Evolutionary conservation across 2,888 invertebrate genomes (phyloP), one percentile per base, ranked within the genome.

Genomic region (Chirona hameri): DNA sequence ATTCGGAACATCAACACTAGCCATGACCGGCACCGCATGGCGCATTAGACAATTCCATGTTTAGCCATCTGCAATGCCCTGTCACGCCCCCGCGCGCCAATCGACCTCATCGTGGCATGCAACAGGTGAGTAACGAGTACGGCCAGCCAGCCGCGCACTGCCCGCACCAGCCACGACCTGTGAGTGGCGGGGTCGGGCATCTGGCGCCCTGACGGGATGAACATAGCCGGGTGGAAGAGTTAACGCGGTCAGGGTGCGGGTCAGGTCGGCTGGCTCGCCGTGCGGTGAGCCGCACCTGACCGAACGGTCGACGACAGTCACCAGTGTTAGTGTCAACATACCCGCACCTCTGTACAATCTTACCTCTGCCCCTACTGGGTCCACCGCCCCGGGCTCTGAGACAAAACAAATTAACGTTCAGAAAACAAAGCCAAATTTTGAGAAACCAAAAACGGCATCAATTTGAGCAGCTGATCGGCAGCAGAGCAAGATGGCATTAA

Each of bases 71-170:
- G 52, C 52, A 18, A 12, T 18, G 18, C 52, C 3, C 18, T 18
- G 18, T 52, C 52, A 52, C 52, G 52, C 52, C 52, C 52, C 52
- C 52, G 52, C 60, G 12, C n/a, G 60, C 60, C n/a, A 2, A 0
- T 14, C 29, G 29, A 29, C 4, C n/a, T n/a, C 7, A 69, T 9
- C n/a, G 24, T 12, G 29, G 18, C 69, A 69, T 69, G 69, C 69
- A 29, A 15, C 29, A 29, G 29, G 69, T 69, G 69, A 69, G 52
- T 52, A 52, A 18, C 18, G 18, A 18, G 5, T 52, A 18, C 52
- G 52, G 52, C 52, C 7, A 52, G 52, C 97, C 89, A 94, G 95
- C 88, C 94, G 95, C 85, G 92, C 93, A 86, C 94, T 94, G 80
- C 94, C 93, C 91, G 91, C 91, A 85, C 86, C 27, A 24, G 39